Evolutionary conservation across 2,113 vertebrate genomes (phyloP).

Genomic region (Podarcis cretensis): DNA sequence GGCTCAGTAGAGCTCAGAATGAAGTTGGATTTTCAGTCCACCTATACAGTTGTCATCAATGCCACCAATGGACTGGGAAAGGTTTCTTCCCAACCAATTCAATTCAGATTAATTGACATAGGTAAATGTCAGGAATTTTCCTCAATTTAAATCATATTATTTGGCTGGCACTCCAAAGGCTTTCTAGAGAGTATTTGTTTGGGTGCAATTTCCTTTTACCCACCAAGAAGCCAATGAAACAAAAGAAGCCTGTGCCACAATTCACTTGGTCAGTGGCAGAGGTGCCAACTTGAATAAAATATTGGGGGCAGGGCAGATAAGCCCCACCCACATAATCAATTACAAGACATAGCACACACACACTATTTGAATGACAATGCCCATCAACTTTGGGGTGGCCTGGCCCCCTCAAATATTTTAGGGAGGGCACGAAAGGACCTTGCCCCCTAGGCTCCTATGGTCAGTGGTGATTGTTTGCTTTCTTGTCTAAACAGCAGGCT

Average conservation of each 20-base stretch:
- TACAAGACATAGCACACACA: no score
- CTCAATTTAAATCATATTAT: not conserved
- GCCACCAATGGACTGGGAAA: slow-evolving; percentile 71
- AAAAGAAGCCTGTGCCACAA: not conserved
- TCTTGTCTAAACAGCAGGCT: not conserved
- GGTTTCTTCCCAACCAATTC: slow-evolving; percentile 53
- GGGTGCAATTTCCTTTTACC: no score
- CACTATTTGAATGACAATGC: no score
- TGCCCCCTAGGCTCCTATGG: no score
- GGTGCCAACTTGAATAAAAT: no score
- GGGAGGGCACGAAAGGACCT: no score
- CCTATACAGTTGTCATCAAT: slow-evolving; percentile 66
- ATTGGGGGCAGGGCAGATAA: no score
- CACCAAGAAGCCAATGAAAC: not conserved
- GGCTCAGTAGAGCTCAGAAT: slow-evolving; percentile 40
- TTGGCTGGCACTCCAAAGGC: not conserved
- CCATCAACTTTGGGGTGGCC: no score
- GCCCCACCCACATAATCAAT: no score
- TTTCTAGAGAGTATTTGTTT: not conserved
- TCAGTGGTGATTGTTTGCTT: not conserved
- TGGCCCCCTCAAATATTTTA: no score
- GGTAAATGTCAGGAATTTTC: slow-evolving; percentile 48
- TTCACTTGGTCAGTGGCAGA: not conserved
- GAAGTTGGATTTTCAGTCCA: slow-evolving; percentile 51
- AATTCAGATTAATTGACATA: slow-evolving; percentile 55